These are phyloP conservation scores for Turritopsis rubra DNA, from an alignment of 30 jellyfish, hydroid and myxozoan species.

Conservation along the genomic window DNA sequence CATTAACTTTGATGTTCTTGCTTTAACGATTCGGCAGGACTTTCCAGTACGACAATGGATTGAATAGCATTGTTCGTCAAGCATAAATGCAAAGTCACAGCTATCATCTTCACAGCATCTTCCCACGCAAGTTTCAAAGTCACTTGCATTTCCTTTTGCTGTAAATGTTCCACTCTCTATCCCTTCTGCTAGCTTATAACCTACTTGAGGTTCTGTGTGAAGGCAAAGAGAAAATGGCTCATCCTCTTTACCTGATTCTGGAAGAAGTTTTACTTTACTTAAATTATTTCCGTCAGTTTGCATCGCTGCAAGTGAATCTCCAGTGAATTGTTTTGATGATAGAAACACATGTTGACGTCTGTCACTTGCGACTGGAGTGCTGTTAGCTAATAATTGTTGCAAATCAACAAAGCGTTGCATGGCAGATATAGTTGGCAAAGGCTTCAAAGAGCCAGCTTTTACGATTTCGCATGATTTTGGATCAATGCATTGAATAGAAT, in stretches of 20 bases:
- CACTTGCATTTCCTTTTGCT: slow-evolving; percentile 39
- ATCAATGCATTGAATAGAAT: slow-evolving; percentile 50
- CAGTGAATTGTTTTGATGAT: background rate
- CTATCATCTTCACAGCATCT: slow-evolving; percentile 51
- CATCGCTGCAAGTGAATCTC: too few relatives aligned
- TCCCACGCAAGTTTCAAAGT: slow-evolving; percentile 57
- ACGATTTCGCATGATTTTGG: slow-evolving; percentile 39
- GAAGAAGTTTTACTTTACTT: background rate
- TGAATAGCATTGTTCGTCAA: slow-evolving; percentile 49
- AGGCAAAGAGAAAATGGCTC: background rate
- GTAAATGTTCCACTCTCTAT: slow-evolving; percentile 44
- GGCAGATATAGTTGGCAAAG: slow-evolving; percentile 39
- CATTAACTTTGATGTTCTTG: slow-evolving; percentile 6
- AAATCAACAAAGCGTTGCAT: slow-evolving; percentile 19
- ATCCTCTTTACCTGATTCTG: background rate
- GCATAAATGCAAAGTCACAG: slow-evolving; percentile 81
- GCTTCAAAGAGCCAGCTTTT: slow-evolving; percentile 43
- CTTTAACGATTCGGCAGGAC: background rate
- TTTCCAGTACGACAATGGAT: slow-evolving; percentile 14
- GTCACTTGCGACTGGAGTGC: background rate
- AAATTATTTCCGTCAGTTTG: too few relatives aligned
- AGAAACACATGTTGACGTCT: background rate
- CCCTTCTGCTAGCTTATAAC: slow-evolving; percentile 39
- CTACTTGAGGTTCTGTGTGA: slow-evolving; percentile 10
- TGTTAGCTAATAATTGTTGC: background rate